phyloP scores from a whole-genome alignment of 1,140 invertebrate genomes.

The Drosophila pandora region DNA sequence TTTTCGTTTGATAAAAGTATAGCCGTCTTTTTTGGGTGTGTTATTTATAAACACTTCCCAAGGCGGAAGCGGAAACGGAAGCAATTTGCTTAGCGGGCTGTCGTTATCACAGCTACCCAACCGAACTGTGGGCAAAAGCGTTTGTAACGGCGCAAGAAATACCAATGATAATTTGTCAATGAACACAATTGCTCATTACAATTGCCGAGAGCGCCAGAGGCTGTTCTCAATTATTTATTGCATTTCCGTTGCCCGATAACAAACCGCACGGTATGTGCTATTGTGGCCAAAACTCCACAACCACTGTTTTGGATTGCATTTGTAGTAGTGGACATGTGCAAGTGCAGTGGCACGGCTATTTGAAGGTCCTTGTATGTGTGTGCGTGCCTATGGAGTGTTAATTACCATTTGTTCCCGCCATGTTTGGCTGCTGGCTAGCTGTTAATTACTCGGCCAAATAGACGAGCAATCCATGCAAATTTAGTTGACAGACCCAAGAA shows the following conservation, averaged over 20 bases:
- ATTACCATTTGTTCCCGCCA: slow-evolving; percentile 60
- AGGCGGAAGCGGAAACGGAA: slow-evolving; percentile 45
- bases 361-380: not conserved
- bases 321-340: slow-evolving; percentile 7
- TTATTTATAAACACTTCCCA: slow-evolving; percentile 7
- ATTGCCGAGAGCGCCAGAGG: slow-evolving; percentile 26
- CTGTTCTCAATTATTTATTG: slow-evolving; percentile 66
- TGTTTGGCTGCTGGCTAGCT: slow-evolving; percentile 65
- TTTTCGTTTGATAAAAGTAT: not conserved
- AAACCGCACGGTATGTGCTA: slow-evolving; percentile 21
- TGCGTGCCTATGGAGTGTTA: slow-evolving; percentile 54
- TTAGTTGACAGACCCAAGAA: slow-evolving; percentile 41
- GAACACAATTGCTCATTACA: slow-evolving; percentile 64
- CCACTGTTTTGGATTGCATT: slow-evolving; percentile 5
- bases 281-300: slow-evolving; percentile 22
- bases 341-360: not conserved
- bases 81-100: slow-evolving; percentile 20
- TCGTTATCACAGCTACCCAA: slow-evolving; percentile 36
- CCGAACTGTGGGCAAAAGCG: slow-evolving; percentile 4
- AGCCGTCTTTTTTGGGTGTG: not conserved
- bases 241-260: slow-evolving; percentile 68
- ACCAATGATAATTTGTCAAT: slow-evolving; percentile 65
- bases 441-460: slow-evolving; percentile 69
- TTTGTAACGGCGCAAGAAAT: slow-evolving; percentile 39
- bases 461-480: slow-evolving; percentile 45